These are phyloP conservation scores for Anoncus sp. DNA, from an alignment of 2,888 invertebrate species.

Conservation along the genomic window DNA sequence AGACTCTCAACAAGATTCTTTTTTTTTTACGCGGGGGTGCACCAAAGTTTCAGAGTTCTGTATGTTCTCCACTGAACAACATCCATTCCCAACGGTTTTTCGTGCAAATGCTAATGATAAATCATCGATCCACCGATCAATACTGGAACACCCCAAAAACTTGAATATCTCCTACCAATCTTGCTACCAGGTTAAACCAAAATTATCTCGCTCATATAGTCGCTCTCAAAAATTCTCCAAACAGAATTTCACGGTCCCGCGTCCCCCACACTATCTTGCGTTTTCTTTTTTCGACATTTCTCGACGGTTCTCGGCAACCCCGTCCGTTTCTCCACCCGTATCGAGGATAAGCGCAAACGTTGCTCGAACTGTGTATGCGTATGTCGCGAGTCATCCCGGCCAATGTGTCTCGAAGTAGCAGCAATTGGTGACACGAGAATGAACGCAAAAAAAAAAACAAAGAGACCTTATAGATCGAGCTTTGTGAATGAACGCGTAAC, in stretches of 20 bases:
- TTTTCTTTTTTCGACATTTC: too few species aligned
- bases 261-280: background rate
- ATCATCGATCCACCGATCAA: background rate
- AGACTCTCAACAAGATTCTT: too few species aligned
- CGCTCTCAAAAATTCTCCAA: background rate
- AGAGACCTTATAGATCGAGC: constrained; percentile 7
- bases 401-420: background rate
- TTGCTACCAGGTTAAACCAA: constrained; percentile 4
- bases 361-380: background rate
- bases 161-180: background rate
- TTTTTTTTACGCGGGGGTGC: too few species aligned
- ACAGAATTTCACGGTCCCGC: constrained; percentile 3
- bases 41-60: background rate
- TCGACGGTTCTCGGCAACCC: too few species aligned
- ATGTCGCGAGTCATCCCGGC: background rate
- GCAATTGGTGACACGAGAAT: too few species aligned
- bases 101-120: background rate
- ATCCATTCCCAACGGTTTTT: constrained; percentile 3
- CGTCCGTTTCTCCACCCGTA: constrained; percentile 8
- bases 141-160: background rate
- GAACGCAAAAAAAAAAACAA: background rate
- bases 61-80: too few species aligned
- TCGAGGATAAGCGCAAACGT: constrained; percentile 14
- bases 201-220: background rate
- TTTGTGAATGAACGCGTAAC: constrained; percentile 67